A percentile compares a stretch with the other conserved stretches of the same genome.
Evolutionary conservation across 2,113 vertebrate species (phyloP).

Genomic region (Etheostoma spectabile): DNA sequence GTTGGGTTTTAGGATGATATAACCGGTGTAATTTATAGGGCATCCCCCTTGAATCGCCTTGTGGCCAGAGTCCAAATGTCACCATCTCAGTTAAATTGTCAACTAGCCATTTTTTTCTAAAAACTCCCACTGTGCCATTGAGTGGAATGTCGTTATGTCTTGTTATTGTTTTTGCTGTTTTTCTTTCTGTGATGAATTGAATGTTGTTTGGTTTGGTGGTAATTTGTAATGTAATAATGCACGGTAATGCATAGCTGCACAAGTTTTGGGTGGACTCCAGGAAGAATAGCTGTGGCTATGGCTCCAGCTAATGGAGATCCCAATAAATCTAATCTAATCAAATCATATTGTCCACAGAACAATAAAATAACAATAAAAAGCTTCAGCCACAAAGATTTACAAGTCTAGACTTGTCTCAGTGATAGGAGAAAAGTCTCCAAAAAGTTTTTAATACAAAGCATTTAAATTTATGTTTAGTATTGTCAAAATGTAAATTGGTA

Average conservation of each 20-base stretch:
- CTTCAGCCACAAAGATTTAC: slow-evolving; percentile 9
- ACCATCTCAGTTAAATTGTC: slow-evolving; percentile 15
- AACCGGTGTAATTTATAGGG: slow-evolving; percentile 7
- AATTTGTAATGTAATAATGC: no score
- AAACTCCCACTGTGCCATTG: not conserved
- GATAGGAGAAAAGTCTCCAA: not conserved
- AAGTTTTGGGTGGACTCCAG: no score
- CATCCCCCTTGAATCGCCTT: slow-evolving; percentile 13
- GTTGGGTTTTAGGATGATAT: not conserved
- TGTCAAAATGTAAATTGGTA: not conserved
- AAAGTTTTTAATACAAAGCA: slow-evolving; percentile 1
- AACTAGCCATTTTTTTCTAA: slow-evolving; percentile 15
- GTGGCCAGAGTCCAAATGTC: slow-evolving; percentile 39
- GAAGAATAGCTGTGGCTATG: no score
- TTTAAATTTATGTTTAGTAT: not conserved
- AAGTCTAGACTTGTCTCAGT: not conserved
- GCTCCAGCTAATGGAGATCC: no score
- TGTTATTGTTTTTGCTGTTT: no score
- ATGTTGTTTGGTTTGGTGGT: no score
- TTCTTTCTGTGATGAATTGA: no score
- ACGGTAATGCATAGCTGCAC: no score
- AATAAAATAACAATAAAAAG: slow-evolving; percentile 16
- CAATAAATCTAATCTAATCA: no score
- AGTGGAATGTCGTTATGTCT: no score
- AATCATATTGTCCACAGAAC: slow-evolving; percentile 12